Base-by-base conservation (phyloP, 2,113 vertebrate genomes). In the Acanthisitta chloris region DNA sequence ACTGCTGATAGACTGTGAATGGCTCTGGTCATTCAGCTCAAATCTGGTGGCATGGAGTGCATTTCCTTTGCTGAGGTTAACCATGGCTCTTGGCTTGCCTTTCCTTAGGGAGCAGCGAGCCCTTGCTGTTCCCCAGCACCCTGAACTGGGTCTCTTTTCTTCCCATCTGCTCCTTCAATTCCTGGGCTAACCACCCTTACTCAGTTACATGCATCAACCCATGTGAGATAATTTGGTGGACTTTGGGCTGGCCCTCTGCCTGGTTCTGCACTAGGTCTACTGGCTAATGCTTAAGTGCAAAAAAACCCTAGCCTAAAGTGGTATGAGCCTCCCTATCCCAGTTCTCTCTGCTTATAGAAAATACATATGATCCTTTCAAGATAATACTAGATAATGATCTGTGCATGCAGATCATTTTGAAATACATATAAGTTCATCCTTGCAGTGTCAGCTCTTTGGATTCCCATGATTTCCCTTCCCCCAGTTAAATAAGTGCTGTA, bases 51-150 rank as follows among this genome's bases (percentile, higher is more conserved):
- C 33, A 14, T 14, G 48, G 33, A 62, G 12, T 6, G 17, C 29
- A 1, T 58, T 74, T 51, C 21, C 28, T 4, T 1, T 40, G 14
- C 0, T n/a, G n/a, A n/a, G n/a, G n/a, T n/a, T n/a, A n/a, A n/a
- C n/a, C n/a, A 0, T 76, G 38, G 33, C 38, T 84, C 29, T 17
- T 65, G 77, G 5, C 43, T 89, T 67, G 17, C 52, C 10, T 89
- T 76, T 25, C 33, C 29, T n/a, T 59, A 28, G 21, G 36, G 6
- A 48, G 43, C 13, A 59, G n/a, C 29, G 52, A 34, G 12, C 15
- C 17, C 61, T 62, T 69, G 62, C 34, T 62, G 26, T 23, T 55
- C 18, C 31, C 29, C 49, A 33, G 40, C 40, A 64, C 5, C 34
- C 49, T 77, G 48, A 81, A 51, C 33, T 55, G 13, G 5, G 16